Evolutionary conservation across 2,797 vertebrate species (phyloP).

Genomic region (Sarcoramphus papa): DNA sequence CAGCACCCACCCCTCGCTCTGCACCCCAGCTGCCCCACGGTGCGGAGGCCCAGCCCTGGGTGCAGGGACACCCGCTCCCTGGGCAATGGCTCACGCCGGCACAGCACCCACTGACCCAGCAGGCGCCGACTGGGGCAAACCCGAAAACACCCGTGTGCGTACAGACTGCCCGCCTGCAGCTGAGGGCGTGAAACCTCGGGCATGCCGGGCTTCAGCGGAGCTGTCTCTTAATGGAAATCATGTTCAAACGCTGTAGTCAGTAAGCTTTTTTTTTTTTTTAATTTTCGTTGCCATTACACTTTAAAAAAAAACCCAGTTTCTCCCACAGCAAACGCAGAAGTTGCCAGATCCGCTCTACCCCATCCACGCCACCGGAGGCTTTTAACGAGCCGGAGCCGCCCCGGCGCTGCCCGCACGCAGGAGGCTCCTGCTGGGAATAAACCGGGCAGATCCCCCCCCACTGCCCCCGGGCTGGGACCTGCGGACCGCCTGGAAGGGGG

Average conservation of each 20-base stretch:
- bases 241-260: not conserved
- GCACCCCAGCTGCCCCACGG: not conserved
- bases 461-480: not conserved
- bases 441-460: not conserved
- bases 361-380: not conserved
- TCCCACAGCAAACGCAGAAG: not conserved
- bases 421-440: not conserved
- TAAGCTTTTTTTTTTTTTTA: no score
- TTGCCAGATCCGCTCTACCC: not conserved
- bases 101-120: not conserved
- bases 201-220: accelerated
- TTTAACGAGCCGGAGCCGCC: accelerated
- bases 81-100: not conserved
- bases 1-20: not conserved
- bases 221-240: no score
- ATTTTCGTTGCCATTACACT: not conserved
- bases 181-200: accelerated
- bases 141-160: accelerated
- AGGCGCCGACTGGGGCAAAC: no score
- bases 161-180: not conserved
- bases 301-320: not conserved
- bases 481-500: not conserved
- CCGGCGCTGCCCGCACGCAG: not conserved
- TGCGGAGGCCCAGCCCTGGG: not conserved
- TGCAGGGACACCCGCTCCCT: not conserved